A percentile compares a stretch with the other conserved stretches of the same genome.
These are phyloP conservation scores for Oncorhynchus clarkii DNA, from an alignment of 2,113 vertebrate genomes.

Conservation along the genomic window DNA sequence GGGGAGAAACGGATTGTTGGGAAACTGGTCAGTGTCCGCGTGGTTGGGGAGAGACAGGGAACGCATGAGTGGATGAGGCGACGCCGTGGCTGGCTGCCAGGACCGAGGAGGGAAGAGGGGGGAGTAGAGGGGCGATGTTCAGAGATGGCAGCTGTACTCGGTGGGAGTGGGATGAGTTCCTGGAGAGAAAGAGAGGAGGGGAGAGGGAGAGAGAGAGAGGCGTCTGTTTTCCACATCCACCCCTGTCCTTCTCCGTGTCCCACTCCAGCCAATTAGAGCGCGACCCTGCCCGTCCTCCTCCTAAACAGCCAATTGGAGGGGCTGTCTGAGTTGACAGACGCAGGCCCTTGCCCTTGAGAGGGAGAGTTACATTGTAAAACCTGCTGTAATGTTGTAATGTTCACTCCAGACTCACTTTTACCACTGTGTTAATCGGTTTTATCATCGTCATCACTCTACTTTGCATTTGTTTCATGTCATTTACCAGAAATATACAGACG, in stretches of 20 bases:
- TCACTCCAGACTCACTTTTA: neutral
- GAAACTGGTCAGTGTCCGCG: constrained; percentile 8
- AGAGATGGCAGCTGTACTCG: constrained; percentile 31
- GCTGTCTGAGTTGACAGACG: neutral
- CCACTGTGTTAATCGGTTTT: neutral
- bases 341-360: neutral
- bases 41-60: constrained; percentile 20
- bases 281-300: neutral
- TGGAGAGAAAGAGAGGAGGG: neutral
- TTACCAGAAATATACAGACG: neutral
- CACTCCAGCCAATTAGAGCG: neutral
- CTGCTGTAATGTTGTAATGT: neutral
- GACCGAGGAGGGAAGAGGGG: neutral
- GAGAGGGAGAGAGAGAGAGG: neutral
- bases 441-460: neutral
- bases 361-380: neutral
- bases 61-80: constrained; percentile 22
- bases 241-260: neutral
- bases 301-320: neutral
- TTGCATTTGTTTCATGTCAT: neutral
- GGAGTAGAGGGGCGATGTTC: constrained; percentile 3
- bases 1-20: neutral
- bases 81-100: constrained; percentile 20
- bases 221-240: neutral
- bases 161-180: constrained; percentile 17